Base-by-base conservation (phyloP, 2,113 vertebrate genomes). In the Hyaena hyaena region DNA sequence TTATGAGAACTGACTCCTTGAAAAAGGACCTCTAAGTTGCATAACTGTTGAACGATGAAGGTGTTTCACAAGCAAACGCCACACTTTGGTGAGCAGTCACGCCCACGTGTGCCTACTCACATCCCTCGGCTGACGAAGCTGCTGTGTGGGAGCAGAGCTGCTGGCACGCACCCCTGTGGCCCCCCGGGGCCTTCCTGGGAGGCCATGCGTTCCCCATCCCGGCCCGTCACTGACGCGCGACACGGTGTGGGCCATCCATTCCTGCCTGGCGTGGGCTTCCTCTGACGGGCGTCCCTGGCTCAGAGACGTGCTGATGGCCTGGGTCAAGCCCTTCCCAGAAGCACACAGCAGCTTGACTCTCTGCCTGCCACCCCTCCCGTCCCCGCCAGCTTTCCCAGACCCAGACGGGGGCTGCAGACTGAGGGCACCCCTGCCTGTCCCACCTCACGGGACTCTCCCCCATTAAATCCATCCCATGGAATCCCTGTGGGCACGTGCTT, bases 181-280 rank as follows among this genome's bases (percentile, higher is more conserved):
- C 82, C 81, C 24, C 23, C 17, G 58, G 28, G 15, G 35, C 15
- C 35, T 83, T 31, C 2, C 1, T 7, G 4, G 24, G 7, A 69
- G 65, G 84, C 63, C 2, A 0, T 3, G 43, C 12, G 19, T 26
- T 31, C 53, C 43, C 24, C 61, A 45, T 35, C 3, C 24, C 0
- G 1, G 11, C 10, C 35, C 4, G 2, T 10, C 63, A 5, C 11
- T 9, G 17, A 10, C 28, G 43, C 2, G 6, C 0, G 0, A 5
- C 4, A n/a, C 2, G 14, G 5, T 11, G n/a, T 9, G 8, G 66
- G 14, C n/a, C 0, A 14, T 43, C 24, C 73, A 4, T 10, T 10
- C n/a, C 48, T 28, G 9, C n/a, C 85, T 35, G n/a, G 16, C 1
- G 1, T 11, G 45, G 66, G 26, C 8, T 50, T 69, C 45, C 35